Conservation (phyloP, 2,113 vertebrate genomes). For the Catharus minimus region DNA sequence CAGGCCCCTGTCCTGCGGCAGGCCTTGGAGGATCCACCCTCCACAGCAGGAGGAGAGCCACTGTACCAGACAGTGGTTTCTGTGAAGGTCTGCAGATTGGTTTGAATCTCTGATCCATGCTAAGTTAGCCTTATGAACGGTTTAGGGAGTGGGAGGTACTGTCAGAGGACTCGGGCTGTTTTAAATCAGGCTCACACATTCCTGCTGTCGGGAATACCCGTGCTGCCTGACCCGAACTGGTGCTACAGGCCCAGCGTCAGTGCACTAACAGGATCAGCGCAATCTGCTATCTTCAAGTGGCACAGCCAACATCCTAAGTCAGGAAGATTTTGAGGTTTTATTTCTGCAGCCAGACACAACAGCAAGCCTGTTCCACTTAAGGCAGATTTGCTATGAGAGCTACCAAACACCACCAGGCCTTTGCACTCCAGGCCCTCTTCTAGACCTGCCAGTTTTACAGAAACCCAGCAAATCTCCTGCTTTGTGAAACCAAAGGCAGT, state of each 20-base stretch:
- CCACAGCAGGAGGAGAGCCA: not conserved
- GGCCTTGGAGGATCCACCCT: not conserved
- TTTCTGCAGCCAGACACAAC: not conserved
- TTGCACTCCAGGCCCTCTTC: not conserved
- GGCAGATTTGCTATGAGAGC: not conserved
- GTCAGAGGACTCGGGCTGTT: not conserved
- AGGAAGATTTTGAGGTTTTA: not conserved
- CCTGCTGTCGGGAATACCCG: not conserved
- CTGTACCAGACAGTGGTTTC: not conserved
- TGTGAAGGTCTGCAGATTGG: not conserved
- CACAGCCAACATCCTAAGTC: not conserved
- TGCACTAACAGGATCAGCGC: not conserved
- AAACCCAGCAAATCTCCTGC: not conserved
- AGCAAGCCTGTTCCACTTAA: not conserved
- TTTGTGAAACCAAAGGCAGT: not conserved
- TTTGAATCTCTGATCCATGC: not conserved
- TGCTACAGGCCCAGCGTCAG: rapidly evolving
- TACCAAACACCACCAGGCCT: not conserved
- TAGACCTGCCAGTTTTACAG: not conserved
- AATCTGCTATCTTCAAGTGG: not conserved
- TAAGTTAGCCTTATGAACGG: not conserved
- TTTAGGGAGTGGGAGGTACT: not conserved
- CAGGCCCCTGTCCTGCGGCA: not conserved
- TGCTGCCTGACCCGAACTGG: not conserved
- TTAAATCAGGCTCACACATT: not conserved